Base-by-base conservation (phyloP, 2,797 vertebrate species). In the Setipinna tenuifilis region DNA sequence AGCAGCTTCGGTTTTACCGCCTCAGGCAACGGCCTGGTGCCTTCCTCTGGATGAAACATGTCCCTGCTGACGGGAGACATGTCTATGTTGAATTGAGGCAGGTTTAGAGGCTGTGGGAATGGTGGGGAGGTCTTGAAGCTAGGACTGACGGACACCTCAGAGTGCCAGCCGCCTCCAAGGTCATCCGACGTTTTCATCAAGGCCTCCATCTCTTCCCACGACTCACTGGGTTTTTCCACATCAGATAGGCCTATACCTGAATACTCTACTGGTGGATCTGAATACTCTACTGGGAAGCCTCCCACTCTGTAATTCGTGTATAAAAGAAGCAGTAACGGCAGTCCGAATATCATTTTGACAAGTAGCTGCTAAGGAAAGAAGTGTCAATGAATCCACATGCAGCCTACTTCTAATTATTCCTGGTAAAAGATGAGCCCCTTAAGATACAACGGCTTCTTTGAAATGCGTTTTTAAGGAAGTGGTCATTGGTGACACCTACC, bases 11-110 rank as follows among this genome's bases (percentile, higher is more conserved):
- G 4, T 31, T 9, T 88, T 0, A 88, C 83, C 0, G 6, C 23
- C 0, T 23, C 0, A 48, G 93, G 91, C 1, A 96, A 44, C 0
- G 78, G 68, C 83, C 89, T 83, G 10, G 0, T 6, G 4, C 85
- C 83, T 0, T 0, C 88, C n/a, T 88, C 90, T 59, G 95, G 95
- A 21, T 80, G 86, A 23, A 96, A 93, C 3, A 84, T 11, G 0
- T 31, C 11, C 48, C 85, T 92, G 0, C 57, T 71, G 1, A 92
- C 85, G 0, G 83, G 84, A 0, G 83, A 61, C 0, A 82, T 12
- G 17, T 92, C 87, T 6, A 21, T 10, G 0, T 89, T 1, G 85
- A 75, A 95, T 7, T 44, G 3, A 0, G 92, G 92, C 58, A 95
- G 82, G 0, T 0, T 85, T 14, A 54, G 50, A 1, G 9, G 50